phyloP scores from a whole-genome alignment of 2,113 vertebrate species.

The Alethe castanea region DNA sequence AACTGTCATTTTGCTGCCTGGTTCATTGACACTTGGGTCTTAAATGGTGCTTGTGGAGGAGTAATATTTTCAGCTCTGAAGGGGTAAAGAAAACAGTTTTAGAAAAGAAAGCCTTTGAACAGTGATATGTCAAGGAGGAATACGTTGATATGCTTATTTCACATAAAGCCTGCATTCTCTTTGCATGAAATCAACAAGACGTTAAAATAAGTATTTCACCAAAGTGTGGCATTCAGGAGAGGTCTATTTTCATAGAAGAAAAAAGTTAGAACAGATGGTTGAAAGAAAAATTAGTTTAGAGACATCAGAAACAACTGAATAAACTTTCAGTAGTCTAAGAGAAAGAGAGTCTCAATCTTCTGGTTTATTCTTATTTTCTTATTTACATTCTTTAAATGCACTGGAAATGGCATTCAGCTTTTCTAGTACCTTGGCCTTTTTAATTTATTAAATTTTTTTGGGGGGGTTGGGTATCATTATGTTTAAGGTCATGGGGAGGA shows the following conservation, averaged over 20 bases:
- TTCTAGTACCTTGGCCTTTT: background rate
- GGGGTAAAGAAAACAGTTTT: conserved; percentile 72
- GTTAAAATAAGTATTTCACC: conserved; percentile 73
- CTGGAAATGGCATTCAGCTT: background rate
- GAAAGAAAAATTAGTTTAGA: conserved; percentile 70
- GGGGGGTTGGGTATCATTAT: background rate
- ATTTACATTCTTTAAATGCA: conserved; percentile 55
- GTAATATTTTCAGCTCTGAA: conserved; percentile 71
- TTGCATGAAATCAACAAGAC: conserved; percentile 69
- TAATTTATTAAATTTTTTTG: background rate
- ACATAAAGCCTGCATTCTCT: conserved; percentile 51
- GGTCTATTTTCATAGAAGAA: conserved; percentile 68
- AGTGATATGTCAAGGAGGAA: conserved; percentile 37
- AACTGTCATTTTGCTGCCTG: conserved; percentile 70
- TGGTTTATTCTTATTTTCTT: conserved; percentile 46
- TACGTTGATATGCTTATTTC: conserved; percentile 64
- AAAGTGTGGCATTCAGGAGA: conserved; percentile 56
- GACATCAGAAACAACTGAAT: conserved; percentile 79
- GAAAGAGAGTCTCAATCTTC: conserved; percentile 33
- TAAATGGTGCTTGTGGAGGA: conserved; percentile 66
- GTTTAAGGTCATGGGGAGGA: background rate
- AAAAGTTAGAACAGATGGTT: conserved; percentile 72
- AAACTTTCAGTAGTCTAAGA: conserved; percentile 72
- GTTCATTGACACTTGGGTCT: conserved; percentile 75
- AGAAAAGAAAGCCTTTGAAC: conserved; percentile 52